Evolutionary conservation across 2,888 invertebrate species (phyloP).

Genomic region (Lasiommata megera): DNA sequence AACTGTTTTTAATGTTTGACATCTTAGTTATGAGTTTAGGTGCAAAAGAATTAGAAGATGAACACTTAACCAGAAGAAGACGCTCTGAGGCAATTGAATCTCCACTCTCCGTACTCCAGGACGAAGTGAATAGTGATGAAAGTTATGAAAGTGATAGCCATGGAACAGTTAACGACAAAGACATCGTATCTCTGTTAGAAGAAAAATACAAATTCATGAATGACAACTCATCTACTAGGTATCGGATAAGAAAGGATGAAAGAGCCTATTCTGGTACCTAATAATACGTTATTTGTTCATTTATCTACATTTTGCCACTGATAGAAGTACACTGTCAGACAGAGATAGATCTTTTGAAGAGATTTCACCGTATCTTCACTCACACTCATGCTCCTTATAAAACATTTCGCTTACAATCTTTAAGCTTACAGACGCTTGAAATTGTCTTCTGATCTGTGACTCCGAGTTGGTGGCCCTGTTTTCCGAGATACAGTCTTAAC

Average conservation of each 20-base stretch:
- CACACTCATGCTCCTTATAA: too few relatives aligned
- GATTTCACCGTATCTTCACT: too few relatives aligned
- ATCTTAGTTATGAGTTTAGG: constrained; percentile 5
- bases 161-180: constrained; percentile 35
- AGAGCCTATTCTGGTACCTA: constrained; percentile 44
- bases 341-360: too few relatives aligned
- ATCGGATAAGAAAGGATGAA: constrained; percentile 47
- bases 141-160: constrained; percentile 10
- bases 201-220: constrained; percentile 66
- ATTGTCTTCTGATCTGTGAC: too few relatives aligned
- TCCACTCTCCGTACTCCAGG: not conserved
- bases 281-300: not conserved
- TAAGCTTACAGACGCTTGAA: too few relatives aligned
- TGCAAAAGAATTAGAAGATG: not conserved
- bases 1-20: constrained; percentile 9
- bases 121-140: not conserved
- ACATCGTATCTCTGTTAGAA: constrained; percentile 56
- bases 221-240: constrained; percentile 60
- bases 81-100: not conserved
- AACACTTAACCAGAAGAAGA: not conserved
- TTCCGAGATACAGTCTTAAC: too few relatives aligned
- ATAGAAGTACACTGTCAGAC: too few relatives aligned
- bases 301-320: too few relatives aligned
- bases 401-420: too few relatives aligned
- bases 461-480: too few relatives aligned